phyloP scores from a whole-genome alignment of 2,113 vertebrate genomes.

The Camarhynchus parvulus region DNA sequence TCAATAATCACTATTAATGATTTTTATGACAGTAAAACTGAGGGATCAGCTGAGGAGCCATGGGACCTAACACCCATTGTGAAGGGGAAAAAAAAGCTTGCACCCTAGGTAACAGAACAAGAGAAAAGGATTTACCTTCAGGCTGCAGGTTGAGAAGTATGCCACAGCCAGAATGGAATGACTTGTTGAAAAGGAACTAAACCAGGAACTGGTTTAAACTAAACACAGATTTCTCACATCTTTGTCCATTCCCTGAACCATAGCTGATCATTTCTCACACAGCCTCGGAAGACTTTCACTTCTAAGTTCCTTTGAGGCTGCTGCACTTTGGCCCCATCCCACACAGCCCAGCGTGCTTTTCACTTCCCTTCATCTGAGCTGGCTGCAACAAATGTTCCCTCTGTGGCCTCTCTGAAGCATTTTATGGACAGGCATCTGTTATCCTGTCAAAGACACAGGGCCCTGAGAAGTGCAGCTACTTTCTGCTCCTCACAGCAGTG shows the following conservation, averaged over 20 bases:
- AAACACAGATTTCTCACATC: neutral
- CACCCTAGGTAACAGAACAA: neutral
- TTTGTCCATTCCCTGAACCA: neutral
- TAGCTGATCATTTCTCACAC: neutral
- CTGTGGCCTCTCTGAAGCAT: neutral
- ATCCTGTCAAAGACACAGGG: neutral
- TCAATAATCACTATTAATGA: neutral
- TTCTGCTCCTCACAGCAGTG: neutral
- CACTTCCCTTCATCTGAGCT: neutral
- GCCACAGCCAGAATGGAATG: neutral
- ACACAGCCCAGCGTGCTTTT: neutral
- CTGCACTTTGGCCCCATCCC: neutral
- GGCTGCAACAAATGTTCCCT: neutral
- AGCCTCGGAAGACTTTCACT: neutral
- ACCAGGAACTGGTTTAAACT: neutral
- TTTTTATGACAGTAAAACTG: neutral
- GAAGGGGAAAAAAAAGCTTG: neutral
- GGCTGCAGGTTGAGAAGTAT: neutral
- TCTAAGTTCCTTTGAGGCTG: neutral
- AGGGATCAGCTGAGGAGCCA: neutral
- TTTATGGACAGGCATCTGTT: neutral
- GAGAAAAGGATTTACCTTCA: neutral
- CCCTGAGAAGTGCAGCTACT: neutral
- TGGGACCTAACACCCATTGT: neutral
- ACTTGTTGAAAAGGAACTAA: neutral